A percentile compares a stretch with the other conserved stretches of the same genome.
phyloP scores from a whole-genome alignment of 2,113 vertebrate species.

The Oreochromis aureus region DNA sequence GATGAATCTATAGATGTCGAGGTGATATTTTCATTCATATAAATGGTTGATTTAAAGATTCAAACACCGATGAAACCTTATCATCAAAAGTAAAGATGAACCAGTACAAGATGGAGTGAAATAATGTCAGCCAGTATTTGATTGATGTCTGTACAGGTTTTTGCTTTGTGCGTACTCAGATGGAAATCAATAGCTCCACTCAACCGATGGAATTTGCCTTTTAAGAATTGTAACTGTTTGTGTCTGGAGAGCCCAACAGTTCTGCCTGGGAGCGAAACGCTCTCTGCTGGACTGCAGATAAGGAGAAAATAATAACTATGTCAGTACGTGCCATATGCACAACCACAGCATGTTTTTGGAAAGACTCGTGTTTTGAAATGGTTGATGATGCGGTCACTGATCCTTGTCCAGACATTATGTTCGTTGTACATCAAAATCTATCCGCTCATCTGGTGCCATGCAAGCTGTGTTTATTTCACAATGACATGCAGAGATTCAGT shows the following conservation, averaged over 20 bases:
- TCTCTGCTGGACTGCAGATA: conserved; percentile 37
- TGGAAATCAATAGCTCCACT: conserved; percentile 55
- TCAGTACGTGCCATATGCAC: conserved; percentile 16
- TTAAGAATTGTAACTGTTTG: conserved; percentile 44
- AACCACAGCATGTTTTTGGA: conserved; percentile 3
- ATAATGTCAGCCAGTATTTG: conserved; percentile 40
- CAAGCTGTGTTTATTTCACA: conserved; percentile 8
- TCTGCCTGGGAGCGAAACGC: conserved; percentile 11
- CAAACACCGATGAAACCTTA: neutral
- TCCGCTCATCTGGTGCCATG: conserved; percentile 31
- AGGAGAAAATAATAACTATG: conserved; percentile 12
- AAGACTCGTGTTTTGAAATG: conserved; percentile 3
- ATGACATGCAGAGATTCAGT: conserved; percentile 3
- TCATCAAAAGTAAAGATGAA: conserved; percentile 17
- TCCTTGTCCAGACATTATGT: conserved; percentile 45
- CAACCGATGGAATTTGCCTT: conserved; percentile 48
- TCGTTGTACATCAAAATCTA: conserved; percentile 2
- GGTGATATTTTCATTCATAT: conserved; percentile 9
- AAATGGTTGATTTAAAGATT: neutral
- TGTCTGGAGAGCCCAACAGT: conserved; percentile 7
- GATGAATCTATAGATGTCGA: neutral
- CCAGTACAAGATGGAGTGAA: neutral
- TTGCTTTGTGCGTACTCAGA: conserved; percentile 35
- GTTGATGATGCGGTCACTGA: conserved; percentile 23
- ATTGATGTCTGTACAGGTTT: conserved; percentile 37